These are phyloP conservation scores for Platycheirus rosarum DNA, from an alignment of 2,888 invertebrate genomes.

Conservation along the genomic window DNA sequence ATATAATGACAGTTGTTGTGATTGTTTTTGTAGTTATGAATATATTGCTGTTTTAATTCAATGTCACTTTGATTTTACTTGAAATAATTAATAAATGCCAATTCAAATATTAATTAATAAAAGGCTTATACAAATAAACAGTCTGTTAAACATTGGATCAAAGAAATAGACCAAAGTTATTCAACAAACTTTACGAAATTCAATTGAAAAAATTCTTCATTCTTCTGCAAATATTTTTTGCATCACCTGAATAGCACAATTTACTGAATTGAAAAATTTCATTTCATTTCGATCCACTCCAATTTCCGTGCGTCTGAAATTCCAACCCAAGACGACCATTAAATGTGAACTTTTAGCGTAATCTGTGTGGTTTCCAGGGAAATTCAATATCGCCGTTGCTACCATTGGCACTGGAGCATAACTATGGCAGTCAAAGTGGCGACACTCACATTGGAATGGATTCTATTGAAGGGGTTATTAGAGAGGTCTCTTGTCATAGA, in stretches of 20 bases:
- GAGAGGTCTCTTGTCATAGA: conserved; percentile 8
- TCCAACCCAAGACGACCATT: conserved; percentile 6
- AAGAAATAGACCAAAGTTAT: too few relatives aligned
- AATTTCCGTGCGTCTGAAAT: conserved; percentile 5
- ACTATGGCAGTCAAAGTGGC: conserved; percentile 40
- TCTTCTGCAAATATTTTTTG: conserved; percentile 7
- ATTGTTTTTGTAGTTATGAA: background rate
- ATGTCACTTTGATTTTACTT: conserved; percentile 26
- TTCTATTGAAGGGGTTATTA: conserved; percentile 8
- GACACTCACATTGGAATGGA: conserved; percentile 34
- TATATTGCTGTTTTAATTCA: background rate
- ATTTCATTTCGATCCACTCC: conserved; percentile 18
- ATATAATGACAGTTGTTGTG: conserved; percentile 13
- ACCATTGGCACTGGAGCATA: conserved; percentile 24
- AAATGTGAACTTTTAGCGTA: conserved; percentile 31
- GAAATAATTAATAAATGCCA: background rate
- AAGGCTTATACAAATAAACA: too few relatives aligned
- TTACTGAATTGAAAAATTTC: conserved; percentile 3
- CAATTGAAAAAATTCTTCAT: too few relatives aligned
- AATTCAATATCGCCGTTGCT: conserved; percentile 26
- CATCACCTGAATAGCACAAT: conserved; percentile 12
- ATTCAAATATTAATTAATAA: too few relatives aligned
- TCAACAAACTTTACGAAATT: too few relatives aligned
- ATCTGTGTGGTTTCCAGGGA: conserved; percentile 35
- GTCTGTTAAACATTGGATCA: too few relatives aligned